phyloP scores from a whole-genome alignment of 1,140 invertebrate species.

The Drosophila biarmipes region DNA sequence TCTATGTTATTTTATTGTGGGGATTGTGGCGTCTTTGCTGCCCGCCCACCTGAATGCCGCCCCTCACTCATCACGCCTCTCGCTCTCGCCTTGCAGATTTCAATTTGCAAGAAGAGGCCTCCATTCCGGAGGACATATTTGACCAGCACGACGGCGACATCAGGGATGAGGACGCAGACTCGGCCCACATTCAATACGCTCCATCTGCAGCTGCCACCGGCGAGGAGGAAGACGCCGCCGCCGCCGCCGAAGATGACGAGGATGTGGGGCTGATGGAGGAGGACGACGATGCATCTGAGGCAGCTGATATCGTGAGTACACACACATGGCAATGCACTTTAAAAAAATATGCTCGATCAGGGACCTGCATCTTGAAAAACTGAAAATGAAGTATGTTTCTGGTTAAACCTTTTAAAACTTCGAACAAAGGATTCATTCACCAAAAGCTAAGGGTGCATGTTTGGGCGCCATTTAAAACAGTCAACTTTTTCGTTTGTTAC shows the following conservation, averaged over 20 bases:
- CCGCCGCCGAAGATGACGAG: neutral
- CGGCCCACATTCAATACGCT: constrained; percentile 53
- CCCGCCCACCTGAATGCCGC: constrained; percentile 20
- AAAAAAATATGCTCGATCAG: neutral
- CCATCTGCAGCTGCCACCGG: constrained; percentile 5
- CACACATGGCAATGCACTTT: constrained; percentile 11
- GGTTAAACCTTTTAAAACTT: no score
- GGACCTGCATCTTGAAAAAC: no score
- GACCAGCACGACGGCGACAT: constrained; percentile 74
- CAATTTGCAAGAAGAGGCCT: constrained; percentile 81
- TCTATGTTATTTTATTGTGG: constrained; percentile 43
- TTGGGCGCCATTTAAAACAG: no score
- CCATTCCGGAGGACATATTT: constrained; percentile 82
- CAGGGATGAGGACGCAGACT: constrained; percentile 33
- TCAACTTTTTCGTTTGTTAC: no score
- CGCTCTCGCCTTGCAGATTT: constrained; percentile 60
- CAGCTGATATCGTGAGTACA: constrained; percentile 77
- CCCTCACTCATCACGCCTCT: constrained; percentile 8
- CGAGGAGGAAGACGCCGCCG: neutral
- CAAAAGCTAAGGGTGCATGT: no score
- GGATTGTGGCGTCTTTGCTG: constrained; percentile 7
- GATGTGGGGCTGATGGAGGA: constrained; percentile 14
- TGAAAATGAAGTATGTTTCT: no score
- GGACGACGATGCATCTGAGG: constrained; percentile 60
- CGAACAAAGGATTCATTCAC: no score